These are phyloP conservation scores for Drosophila melanica DNA, from an alignment of 1,140 invertebrate species.

Conservation along the genomic window DNA sequence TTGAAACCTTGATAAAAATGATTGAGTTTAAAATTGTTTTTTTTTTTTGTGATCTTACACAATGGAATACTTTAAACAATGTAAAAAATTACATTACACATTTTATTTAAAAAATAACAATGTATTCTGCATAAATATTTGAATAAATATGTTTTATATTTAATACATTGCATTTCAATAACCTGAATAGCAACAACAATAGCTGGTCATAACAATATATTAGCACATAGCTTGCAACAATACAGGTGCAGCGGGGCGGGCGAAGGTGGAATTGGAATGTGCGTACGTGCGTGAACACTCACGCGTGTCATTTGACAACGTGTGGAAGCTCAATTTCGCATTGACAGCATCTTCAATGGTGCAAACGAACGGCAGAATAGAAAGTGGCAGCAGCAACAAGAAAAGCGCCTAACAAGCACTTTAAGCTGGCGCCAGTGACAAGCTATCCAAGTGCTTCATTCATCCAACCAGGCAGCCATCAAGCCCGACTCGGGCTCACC, in stretches of 20 bases:
- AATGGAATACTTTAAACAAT: too few relatives aligned
- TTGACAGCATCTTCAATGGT: slow-evolving; percentile 73
- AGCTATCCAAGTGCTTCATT: slow-evolving; percentile 36
- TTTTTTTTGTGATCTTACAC: too few relatives aligned
- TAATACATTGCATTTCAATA: slow-evolving; percentile 30
- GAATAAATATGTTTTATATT: slow-evolving; percentile 64
- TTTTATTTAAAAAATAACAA: neutral
- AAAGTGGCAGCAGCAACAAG: slow-evolving; percentile 22
- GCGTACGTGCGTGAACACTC: slow-evolving; percentile 64
- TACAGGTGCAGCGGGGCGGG: neutral
- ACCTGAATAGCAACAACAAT: slow-evolving; percentile 20
- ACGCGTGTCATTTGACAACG: slow-evolving; percentile 77
- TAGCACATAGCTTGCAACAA: too few relatives aligned
- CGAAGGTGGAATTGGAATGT: neutral
- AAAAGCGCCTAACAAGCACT: slow-evolving; percentile 75
- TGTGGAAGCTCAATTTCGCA: slow-evolving; percentile 76
- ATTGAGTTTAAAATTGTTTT: too few relatives aligned
- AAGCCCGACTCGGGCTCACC: neutral
- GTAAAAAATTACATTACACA: too few relatives aligned
- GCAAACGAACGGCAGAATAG: slow-evolving; percentile 48
- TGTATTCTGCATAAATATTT: neutral
- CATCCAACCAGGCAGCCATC: slow-evolving; percentile 23
- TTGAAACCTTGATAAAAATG: too few relatives aligned
- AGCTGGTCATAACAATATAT: neutral
- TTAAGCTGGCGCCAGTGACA: slow-evolving; percentile 60